A percentile compares a stretch with the other conserved stretches of the same genome.
Evolutionary conservation across 2,888 invertebrate genomes (phyloP).

Genomic region (Chrysolina americana): DNA sequence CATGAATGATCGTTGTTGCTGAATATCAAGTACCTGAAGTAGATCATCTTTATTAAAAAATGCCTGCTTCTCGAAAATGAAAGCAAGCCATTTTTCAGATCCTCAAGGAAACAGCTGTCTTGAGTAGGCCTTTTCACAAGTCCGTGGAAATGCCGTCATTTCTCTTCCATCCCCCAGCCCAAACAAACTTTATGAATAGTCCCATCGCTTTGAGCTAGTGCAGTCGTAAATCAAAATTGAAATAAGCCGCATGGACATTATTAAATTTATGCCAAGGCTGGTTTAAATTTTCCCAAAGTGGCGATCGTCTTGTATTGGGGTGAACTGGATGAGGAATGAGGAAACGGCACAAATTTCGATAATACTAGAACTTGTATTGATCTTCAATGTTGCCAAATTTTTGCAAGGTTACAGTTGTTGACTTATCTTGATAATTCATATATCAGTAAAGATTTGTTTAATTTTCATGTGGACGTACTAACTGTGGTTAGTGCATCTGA

Average conservation of each 20-base stretch:
- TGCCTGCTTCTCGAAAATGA: constrained; percentile 8
- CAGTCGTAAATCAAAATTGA: constrained; percentile 40
- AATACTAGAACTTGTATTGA: no score
- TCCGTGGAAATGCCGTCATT: constrained; percentile 15
- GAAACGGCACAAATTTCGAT: no score
- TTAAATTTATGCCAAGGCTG: constrained; percentile 10
- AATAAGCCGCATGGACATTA: constrained; percentile 25
- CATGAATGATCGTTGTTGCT: not conserved
- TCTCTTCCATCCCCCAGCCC: constrained; percentile 24
- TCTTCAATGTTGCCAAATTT: no score
- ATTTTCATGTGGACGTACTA: no score
- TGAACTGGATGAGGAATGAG: no score
- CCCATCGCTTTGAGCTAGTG: constrained; percentile 8
- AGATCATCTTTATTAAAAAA: constrained; percentile 23
- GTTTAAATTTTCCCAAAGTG: not conserved
- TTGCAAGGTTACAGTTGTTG: no score
- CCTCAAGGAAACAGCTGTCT: constrained; percentile 5
- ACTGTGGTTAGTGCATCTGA: no score
- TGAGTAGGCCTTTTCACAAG: constrained; percentile 17
- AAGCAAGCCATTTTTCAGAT: not conserved
- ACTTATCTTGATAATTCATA: no score
- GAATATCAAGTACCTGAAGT: not conserved
- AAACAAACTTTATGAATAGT: constrained; percentile 42
- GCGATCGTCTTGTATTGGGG: not conserved
- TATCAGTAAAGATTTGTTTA: no score